A percentile compares a stretch with the other conserved stretches of the same genome.
These are phyloP conservation scores for Anthonomus grandis DNA, from an alignment of 1,140 invertebrate genomes.

Conservation along the genomic window DNA sequence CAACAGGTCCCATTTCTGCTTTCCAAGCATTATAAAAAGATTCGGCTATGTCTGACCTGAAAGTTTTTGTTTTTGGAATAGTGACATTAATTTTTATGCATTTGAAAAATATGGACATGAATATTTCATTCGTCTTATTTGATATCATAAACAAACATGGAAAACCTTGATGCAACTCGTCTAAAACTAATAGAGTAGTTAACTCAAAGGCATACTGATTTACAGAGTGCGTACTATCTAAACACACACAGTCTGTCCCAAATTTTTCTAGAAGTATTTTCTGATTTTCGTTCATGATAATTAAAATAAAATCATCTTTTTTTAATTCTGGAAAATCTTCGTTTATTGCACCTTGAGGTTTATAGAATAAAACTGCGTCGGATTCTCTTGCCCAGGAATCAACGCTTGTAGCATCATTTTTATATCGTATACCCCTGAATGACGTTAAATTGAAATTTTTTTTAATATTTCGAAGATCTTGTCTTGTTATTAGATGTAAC, in stretches of 20 bases:
- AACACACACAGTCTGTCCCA: neutral
- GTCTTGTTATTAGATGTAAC: neutral
- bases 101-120: too few relatives aligned
- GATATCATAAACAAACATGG: too few relatives aligned
- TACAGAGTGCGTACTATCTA: neutral
- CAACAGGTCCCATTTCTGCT: too few relatives aligned
- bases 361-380: neutral
- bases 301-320: neutral
- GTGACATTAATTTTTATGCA: too few relatives aligned
- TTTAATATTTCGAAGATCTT: neutral
- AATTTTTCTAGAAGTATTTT: neutral
- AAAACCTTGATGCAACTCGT: neutral
- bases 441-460: neutral
- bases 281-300: neutral
- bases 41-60: too few relatives aligned
- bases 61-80: too few relatives aligned
- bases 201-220: neutral
- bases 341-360: neutral
- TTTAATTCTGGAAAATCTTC: neutral
- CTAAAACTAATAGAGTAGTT: neutral
- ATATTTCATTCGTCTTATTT: too few relatives aligned
- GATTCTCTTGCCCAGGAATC: neutral
- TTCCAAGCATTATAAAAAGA: too few relatives aligned
- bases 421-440: neutral
- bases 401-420: neutral